Evolutionary conservation across 1,140 invertebrate species (phyloP).

Genomic region (Drosophila ercepeae): DNA sequence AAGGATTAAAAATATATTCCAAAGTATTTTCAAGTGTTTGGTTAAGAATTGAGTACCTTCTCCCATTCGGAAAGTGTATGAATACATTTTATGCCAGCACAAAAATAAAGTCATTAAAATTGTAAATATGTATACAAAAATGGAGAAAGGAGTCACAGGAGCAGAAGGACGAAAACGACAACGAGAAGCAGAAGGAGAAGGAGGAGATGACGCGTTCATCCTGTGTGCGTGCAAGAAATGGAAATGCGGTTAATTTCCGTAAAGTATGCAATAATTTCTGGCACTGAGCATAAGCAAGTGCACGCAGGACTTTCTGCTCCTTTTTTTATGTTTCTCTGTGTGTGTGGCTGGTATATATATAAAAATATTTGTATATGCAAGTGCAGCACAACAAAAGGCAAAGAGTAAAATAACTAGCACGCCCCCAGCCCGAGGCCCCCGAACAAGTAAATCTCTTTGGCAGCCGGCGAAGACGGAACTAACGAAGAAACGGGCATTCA

Average conservation of each 20-base stretch:
- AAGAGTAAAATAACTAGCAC: slow-evolving; percentile 70
- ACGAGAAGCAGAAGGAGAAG: slow-evolving; percentile 1
- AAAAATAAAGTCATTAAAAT: slow-evolving; percentile 81
- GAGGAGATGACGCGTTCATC: slow-evolving; percentile 56
- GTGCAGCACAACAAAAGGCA: slow-evolving; percentile 47
- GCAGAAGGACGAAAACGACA: not conserved
- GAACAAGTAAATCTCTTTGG: slow-evolving; percentile 75
- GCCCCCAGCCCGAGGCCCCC: slow-evolving; percentile 24
- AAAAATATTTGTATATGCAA: slow-evolving; percentile 20
- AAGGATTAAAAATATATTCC: too few species aligned
- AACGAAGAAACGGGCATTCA: slow-evolving; percentile 82
- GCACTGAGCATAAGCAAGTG: slow-evolving; percentile 67
- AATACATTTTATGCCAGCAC: slow-evolving; percentile 55
- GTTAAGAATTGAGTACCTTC: too few species aligned
- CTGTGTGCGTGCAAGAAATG: slow-evolving; percentile 79
- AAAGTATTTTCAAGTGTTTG: too few species aligned
- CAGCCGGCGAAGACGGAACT: slow-evolving; percentile 77
- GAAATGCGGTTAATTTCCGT: slow-evolving; percentile 83
- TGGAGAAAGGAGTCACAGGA: not conserved
- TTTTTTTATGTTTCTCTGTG: slow-evolving; percentile 1
- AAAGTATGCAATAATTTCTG: slow-evolving; percentile 83
- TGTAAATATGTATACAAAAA: slow-evolving; percentile 54
- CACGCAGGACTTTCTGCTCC: slow-evolving; percentile 11
- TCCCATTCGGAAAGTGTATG: slow-evolving; percentile 41
- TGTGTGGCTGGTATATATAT: too few species aligned